These are phyloP conservation scores for Propsilocerus akamusi DNA, from an alignment of 1,140 invertebrate genomes.

Conservation along the genomic window DNA sequence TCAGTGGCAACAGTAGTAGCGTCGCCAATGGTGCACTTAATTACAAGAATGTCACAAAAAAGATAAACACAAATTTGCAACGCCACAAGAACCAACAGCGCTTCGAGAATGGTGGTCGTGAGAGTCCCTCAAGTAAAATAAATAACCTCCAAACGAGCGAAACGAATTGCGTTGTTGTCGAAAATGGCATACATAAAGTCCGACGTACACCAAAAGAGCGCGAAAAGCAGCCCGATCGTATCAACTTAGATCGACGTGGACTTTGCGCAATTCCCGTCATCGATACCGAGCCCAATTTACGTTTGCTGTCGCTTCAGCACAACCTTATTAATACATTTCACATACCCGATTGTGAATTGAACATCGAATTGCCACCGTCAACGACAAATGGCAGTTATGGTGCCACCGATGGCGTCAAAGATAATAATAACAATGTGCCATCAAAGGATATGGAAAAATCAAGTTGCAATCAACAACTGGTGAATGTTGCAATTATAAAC, in stretches of 20 bases:
- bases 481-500: not conserved
- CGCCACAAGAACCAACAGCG: slow-evolving; percentile 14
- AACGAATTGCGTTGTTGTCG: slow-evolving; percentile 16
- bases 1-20: not conserved
- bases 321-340: slow-evolving; percentile 64
- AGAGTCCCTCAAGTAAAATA: slow-evolving; percentile 22
- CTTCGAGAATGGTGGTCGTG: slow-evolving; percentile 20
- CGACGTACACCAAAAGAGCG: slow-evolving; percentile 43
- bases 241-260: slow-evolving; percentile 55
- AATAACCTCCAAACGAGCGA: not conserved
- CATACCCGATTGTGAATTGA: slow-evolving; percentile 13
- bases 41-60: not conserved
- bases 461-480: not conserved
- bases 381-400: too few relatives aligned
- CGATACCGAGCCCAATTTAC: slow-evolving; percentile 53
- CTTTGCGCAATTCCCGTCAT: slow-evolving; percentile 59
- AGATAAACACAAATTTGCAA: not conserved
- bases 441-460: not conserved
- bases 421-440: not conserved
- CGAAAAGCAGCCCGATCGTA: slow-evolving; percentile 54
- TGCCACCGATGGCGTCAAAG: not conserved
- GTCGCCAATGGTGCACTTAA: slow-evolving; percentile 9
- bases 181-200: slow-evolving; percentile 38
- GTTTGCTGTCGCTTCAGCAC: slow-evolving; percentile 75
- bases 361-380: not conserved